Conservation (phyloP, 2,888 invertebrate genomes). For the Chrysolina oricalcia region DNA sequence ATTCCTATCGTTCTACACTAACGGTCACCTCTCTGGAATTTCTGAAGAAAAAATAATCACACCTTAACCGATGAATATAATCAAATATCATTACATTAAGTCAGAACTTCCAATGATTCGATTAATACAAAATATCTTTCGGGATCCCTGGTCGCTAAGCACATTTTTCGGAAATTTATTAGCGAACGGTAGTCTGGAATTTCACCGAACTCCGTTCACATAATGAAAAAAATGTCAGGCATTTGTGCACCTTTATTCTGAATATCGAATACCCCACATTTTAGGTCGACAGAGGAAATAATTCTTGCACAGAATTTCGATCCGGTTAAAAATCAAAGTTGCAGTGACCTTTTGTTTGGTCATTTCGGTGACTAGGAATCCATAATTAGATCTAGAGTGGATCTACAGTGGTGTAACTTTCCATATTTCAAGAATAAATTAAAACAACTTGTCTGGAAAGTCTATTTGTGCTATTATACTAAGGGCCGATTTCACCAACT, state of each 20-base stretch:
- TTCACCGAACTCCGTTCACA: constrained; percentile 32
- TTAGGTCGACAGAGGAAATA: constrained; percentile 8
- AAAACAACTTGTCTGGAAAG: no score
- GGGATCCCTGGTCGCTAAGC: constrained; percentile 2
- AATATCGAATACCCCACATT: constrained; percentile 36
- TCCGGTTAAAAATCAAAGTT: constrained; percentile 33
- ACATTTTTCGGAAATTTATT: constrained; percentile 34
- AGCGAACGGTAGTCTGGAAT: constrained; percentile 32
- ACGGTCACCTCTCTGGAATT: no score
- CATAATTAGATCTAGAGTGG: neutral
- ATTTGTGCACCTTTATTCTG: constrained; percentile 30
- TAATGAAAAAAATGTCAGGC: constrained; percentile 35
- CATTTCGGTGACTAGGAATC: neutral
- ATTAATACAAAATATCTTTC: constrained; percentile 8
- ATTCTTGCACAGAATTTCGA: constrained; percentile 34
- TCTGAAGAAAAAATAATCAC: no score
- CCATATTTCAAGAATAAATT: no score
- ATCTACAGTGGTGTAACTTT: constrained; percentile 2
- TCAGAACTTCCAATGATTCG: neutral
- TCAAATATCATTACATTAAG: neutral
- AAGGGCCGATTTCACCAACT: no score
- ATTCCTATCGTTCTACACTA: no score
- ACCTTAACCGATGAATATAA: neutral
- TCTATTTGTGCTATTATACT: no score
- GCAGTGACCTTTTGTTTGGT: constrained; percentile 15